phyloP scores from a whole-genome alignment of 2,113 vertebrate species.

The Oncorhynchus masou region DNA sequence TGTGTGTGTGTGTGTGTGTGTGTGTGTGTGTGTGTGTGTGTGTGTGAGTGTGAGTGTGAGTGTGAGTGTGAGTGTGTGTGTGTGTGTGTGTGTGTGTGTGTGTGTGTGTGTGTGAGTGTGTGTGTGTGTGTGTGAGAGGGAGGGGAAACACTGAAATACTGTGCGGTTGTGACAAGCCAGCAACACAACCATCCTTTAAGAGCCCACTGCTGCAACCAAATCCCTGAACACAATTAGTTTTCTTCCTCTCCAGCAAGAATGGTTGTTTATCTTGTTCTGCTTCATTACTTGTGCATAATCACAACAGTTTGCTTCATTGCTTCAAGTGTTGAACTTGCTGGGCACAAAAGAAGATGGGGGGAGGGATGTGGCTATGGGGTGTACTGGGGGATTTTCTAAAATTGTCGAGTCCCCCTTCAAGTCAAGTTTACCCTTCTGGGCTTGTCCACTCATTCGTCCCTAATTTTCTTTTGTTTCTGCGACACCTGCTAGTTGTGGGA shows the following conservation, averaged over 20 bases:
- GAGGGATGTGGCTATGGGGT: conserved; percentile 35
- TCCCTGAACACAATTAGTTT: conserved; percentile 75
- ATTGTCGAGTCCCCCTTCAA: conserved; percentile 48
- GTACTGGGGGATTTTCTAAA: not conserved
- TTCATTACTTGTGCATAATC: conserved; percentile 92
- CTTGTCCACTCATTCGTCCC: conserved; percentile 48
- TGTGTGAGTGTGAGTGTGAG: no score
- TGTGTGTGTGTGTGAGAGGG: not conserved
- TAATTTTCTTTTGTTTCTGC: conserved; percentile 66
- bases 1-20: not conserved
- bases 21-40: not conserved
- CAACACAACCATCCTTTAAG: conserved; percentile 52
- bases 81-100: not conserved
- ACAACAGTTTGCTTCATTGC: conserved; percentile 84
- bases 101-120: not conserved
- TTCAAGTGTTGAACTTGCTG: conserved; percentile 81
- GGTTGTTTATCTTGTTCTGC: conserved; percentile 92
- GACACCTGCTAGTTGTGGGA: not conserved
- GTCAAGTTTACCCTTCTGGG: conserved; percentile 53
- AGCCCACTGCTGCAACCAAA: conserved; percentile 53
- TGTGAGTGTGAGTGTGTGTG: not conserved
- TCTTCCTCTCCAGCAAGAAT: conserved; percentile 76
- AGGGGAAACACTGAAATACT: conserved; percentile 65
- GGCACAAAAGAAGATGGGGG: conserved; percentile 75
- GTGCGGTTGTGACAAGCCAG: conserved; percentile 77